Percentiles rank a stretch among this genome's conserved stretches.
Evolutionary conservation across 2,113 vertebrate genomes (phyloP).

Genomic region (Halcyon senegalensis): DNA sequence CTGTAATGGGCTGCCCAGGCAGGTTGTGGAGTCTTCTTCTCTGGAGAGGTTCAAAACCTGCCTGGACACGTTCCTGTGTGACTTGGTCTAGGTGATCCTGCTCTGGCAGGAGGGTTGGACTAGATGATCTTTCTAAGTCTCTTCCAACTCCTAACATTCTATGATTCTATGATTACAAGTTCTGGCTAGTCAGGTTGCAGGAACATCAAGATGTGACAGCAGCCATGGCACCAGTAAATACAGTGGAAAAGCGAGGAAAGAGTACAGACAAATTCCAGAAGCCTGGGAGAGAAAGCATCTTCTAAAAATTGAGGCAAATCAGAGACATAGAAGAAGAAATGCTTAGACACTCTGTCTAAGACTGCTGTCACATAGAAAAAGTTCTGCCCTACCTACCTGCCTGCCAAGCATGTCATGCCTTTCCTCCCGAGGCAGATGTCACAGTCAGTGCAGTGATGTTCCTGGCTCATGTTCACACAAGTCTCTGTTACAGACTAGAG

Average conservation of each 20-base stretch:
- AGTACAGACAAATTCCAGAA: neutral
- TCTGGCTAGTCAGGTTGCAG: neutral
- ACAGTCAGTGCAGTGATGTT: neutral
- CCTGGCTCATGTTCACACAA: neutral
- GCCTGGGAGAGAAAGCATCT: neutral
- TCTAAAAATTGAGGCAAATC: neutral
- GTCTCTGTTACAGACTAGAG: neutral
- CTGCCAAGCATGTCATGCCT: neutral
- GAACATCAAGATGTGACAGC: neutral
- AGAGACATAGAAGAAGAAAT: neutral
- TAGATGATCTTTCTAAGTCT: no score
- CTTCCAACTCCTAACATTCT: no score
- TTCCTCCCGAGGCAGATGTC: neutral
- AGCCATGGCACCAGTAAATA: neutral
- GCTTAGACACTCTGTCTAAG: neutral
- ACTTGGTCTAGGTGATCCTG: no score
- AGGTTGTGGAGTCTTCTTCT: no score
- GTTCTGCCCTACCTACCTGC: neutral
- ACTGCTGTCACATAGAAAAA: neutral
- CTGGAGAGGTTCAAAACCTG: no score
- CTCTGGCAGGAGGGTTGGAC: no score
- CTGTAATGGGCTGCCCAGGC: no score
- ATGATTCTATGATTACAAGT: neutral
- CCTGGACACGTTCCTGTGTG: no score
- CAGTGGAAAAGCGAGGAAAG: neutral